phyloP scores from a whole-genome alignment of 1,140 invertebrate species.

The Whitmania pigra region DNA sequence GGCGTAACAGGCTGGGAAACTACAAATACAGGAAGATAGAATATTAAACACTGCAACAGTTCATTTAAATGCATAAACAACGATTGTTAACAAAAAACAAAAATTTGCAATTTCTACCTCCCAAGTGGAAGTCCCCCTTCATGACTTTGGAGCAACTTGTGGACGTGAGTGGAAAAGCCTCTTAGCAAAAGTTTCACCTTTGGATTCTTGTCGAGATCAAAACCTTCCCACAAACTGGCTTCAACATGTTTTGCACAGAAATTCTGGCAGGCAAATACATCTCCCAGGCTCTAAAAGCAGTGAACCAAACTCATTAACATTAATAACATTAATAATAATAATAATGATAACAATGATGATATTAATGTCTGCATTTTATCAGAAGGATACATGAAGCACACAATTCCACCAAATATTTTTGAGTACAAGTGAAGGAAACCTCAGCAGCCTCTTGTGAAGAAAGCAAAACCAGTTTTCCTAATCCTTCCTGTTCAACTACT shows the following conservation, averaged over 20 bases:
- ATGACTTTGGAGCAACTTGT: conserved; percentile 56
- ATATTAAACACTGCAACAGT: neutral
- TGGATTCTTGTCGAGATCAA: conserved; percentile 47
- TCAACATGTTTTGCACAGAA: neutral
- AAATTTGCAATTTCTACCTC: conserved; percentile 46
- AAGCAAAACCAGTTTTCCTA: conserved; percentile 55
- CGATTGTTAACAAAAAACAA: neutral
- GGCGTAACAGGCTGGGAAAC: conserved; percentile 64
- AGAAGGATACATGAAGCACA: neutral
- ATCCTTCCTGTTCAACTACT: conserved; percentile 52
- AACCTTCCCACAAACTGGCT: neutral
- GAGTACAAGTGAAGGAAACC: neutral
- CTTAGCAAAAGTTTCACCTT: conserved; percentile 58
- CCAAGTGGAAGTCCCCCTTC: conserved; percentile 57
- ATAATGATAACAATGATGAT: too few species aligned
- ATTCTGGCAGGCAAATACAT: neutral
- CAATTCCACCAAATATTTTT: neutral
- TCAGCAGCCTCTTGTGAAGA: neutral
- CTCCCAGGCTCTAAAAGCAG: too few species aligned
- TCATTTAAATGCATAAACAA: neutral
- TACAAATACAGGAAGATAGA: conserved; percentile 37
- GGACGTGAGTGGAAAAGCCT: conserved; percentile 51
- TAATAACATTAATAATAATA: neutral
- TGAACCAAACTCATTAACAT: too few species aligned
- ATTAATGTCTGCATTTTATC: neutral